Evolutionary conservation across 2,888 invertebrate species (phyloP).

Genomic region (Ormyrus labotus): DNA sequence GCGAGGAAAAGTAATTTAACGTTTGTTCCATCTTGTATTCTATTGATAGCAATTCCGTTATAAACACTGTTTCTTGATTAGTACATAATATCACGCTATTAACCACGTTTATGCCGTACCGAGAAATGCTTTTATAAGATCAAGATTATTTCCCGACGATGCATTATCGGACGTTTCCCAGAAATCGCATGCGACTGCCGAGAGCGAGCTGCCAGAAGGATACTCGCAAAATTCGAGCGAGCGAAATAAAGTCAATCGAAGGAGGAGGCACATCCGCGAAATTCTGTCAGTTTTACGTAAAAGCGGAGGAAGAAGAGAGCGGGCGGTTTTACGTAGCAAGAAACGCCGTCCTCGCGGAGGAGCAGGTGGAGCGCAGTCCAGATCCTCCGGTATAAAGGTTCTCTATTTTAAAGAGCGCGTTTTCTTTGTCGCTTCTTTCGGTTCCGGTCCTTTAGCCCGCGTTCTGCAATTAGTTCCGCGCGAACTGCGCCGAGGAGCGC

Average conservation of each 20-base stretch:
- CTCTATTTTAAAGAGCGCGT: not conserved
- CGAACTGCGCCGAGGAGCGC: conserved; percentile 58
- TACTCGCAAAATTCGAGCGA: no score
- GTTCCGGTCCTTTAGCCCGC: conserved; percentile 40
- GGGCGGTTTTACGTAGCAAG: no score
- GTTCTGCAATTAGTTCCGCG: conserved; percentile 69
- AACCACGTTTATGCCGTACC: conserved; percentile 22
- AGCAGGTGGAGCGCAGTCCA: no score
- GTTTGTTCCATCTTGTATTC: no score
- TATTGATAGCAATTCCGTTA: not conserved
- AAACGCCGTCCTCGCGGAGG: no score
- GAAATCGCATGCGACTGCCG: conserved; percentile 6
- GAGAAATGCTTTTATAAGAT: conserved; percentile 25
- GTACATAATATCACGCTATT: conserved; percentile 13
- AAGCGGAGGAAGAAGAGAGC: not conserved
- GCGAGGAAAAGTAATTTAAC: no score
- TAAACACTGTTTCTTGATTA: conserved; percentile 11
- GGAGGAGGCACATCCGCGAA: no score
- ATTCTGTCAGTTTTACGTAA: no score
- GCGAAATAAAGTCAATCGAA: no score
- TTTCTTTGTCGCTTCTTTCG: conserved; percentile 55
- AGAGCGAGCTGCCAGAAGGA: no score
- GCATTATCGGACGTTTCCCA: conserved; percentile 10
- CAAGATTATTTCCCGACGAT: conserved; percentile 19
- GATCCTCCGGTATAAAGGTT: no score